Base-by-base conservation (phyloP, 53 echinoderm and acorn worm genomes). In the Zoroaster sp. region DNA sequence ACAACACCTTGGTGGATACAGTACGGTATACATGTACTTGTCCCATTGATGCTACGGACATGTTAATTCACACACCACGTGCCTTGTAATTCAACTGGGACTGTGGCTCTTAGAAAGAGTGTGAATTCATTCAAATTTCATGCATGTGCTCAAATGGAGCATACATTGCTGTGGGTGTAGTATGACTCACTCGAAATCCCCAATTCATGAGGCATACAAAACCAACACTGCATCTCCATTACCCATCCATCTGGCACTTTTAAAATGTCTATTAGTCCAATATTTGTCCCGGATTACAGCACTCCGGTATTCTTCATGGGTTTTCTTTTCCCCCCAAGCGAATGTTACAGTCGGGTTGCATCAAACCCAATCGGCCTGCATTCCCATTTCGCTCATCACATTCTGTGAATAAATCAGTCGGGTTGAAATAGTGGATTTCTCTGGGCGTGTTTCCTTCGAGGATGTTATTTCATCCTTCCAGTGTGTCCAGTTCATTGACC, bases 381-480 rank as follows among this genome's bases (percentile, higher is more conserved):
- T 35, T 69, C 18, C 17, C 38, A 71, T n/a, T n/a, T n/a, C 15
- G 71, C 35, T n/a, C 71, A 33, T 54, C 20, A 34, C 63, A 79
- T 79, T 38, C 55, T 79, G 79, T 36, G 36, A 79, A 59, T 59
- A 59, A 59, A 33, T 76, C 76, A 14, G 49, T 32, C 46, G 17
- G 28, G 47, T 14, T 13, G 37, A 59, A 39, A 79, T 53, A 1
- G 54, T 23, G 13, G 17, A 54, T 51, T 55, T 37, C 39, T 39
- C 36, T 79, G 79, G 79, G 37, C 54, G 79, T 21, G 38, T 79
- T 77, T 31, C 30, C 44, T 17, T 52, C 51, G 54, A 78, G 78
- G 78, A 78, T 78, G 78, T 78, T 78, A 78, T 78, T 78, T 78
- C 78, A 78, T 78, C 78, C 78, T 35, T 55, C n/a, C n/a, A 18